Base-by-base conservation (phyloP, 2,113 vertebrate species). In the human (Homo sapiens) region DNA sequence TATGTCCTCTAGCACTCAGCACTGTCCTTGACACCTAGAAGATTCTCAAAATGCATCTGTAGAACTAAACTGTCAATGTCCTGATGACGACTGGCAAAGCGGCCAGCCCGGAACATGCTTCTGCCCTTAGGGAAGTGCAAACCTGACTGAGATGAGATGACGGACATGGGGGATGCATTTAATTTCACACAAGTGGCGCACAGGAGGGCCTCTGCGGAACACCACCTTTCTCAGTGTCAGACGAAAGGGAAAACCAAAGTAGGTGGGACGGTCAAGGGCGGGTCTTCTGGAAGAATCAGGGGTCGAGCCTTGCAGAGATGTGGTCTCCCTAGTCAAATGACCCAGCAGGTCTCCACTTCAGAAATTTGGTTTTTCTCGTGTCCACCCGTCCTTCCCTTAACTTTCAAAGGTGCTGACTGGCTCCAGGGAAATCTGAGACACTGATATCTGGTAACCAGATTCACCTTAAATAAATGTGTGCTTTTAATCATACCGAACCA, bases 11-110 rank as follows among this genome's bases (percentile, higher is more conserved):
- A 50, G 9, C n/a, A 70, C 16, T 35, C 40, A n/a, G 79, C 78
- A 20, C 50, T 35, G 50, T 35, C 70, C 61, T 40, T 6, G 43
- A 88, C 84, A 84, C 64, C 72, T 20, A 57, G 43, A 55, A 43
- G 30, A 68, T 45, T 66, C 61, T 64, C 79, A 73, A 25, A 57
- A 48, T 12, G 20, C 10, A 17, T 35, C 8, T 45, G 55, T 17
- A 72, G 35, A 66, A 55, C 61, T 75, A 2, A 20, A n/a, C n/a
- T 1, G 35, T 22, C 5, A 78, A 4, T 8, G 40, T 1, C 4
- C 32, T 3, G 48, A 59, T 45, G 43, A 64, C 13, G 23, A 4
- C 16, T 17, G 52, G 23, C 12, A 0, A 3, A 1, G 4, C 2
- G 43, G 59, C 45, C 22, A 30, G 81, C 23, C 40, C 64, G 43